Percentiles rank a stretch among this genome's conserved stretches.
These are phyloP conservation scores for Rhorus exstirpatorius DNA, from an alignment of 2,888 invertebrate species.

Conservation along the genomic window DNA sequence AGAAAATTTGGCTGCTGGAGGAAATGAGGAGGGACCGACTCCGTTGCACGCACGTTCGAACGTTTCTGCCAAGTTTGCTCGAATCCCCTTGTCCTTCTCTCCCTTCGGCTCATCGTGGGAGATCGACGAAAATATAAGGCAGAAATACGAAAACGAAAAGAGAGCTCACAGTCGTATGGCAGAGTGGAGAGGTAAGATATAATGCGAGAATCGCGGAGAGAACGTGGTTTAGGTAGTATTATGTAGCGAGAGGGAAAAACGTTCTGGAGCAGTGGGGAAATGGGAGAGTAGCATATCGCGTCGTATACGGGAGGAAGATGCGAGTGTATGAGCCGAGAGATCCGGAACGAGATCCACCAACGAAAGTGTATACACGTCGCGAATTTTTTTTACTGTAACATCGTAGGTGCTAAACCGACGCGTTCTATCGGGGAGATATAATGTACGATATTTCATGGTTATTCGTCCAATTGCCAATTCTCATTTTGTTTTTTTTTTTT, in stretches of 20 bases:
- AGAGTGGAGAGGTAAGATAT: constrained; percentile 26
- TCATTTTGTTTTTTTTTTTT: not conserved
- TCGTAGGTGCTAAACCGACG: not conserved
- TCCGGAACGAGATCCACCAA: not conserved
- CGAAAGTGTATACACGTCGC: constrained; percentile 25
- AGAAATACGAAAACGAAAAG: not conserved
- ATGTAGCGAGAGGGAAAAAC: constrained; percentile 35
- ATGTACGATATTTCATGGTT: not conserved
- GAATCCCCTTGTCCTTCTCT: constrained; percentile 15
- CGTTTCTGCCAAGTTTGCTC: constrained; percentile 44
- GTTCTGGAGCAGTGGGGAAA: constrained; percentile 46
- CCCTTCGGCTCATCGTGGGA: constrained; percentile 36
- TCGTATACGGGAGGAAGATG: constrained; percentile 2
- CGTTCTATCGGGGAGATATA: not conserved
- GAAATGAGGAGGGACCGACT: constrained; percentile 39
- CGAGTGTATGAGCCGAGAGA: constrained; percentile 57
- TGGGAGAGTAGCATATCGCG: not conserved
- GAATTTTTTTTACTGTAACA: constrained; percentile 18
- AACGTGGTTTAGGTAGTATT: constrained; percentile 10
- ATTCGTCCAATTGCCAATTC: not conserved
- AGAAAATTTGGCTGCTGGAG: constrained; percentile 51
- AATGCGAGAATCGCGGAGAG: not conserved
- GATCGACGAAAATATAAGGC: constrained; percentile 59
- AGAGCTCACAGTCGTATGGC: constrained; percentile 35
- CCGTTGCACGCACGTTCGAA: constrained; percentile 32